phyloP scores from a whole-genome alignment of 1,140 invertebrate species.

The Acromyrmex charruanus region DNA sequence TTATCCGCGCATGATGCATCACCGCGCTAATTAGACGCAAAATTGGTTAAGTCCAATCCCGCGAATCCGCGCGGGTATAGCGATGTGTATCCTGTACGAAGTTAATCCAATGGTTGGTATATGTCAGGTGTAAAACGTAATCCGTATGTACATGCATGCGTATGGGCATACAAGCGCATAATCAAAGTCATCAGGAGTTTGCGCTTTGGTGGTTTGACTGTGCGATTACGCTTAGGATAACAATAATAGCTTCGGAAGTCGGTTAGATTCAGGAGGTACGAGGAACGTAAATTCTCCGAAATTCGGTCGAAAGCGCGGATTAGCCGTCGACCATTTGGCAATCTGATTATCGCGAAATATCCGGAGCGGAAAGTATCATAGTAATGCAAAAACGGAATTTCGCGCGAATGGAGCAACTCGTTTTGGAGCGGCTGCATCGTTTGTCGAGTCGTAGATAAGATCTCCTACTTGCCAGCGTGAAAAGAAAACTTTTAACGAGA shows the following conservation, averaged over 20 bases:
- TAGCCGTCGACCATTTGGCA: slow-evolving; percentile 23
- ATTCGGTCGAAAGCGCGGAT: slow-evolving; percentile 34
- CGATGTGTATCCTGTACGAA: slow-evolving; percentile 61
- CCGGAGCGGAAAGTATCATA: slow-evolving; percentile 36
- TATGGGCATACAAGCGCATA: slow-evolving; percentile 24
- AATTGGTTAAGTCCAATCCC: slow-evolving; percentile 74
- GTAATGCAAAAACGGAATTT: slow-evolving; percentile 1
- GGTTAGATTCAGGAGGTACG: slow-evolving; percentile 57
- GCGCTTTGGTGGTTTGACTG: slow-evolving; percentile 65
- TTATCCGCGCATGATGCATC: slow-evolving; percentile 65
- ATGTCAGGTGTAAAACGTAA: slow-evolving; percentile 68
- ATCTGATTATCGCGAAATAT: slow-evolving; percentile 48
- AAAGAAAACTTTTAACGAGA: slow-evolving; percentile 66
- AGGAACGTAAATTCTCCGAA: slow-evolving; percentile 30
- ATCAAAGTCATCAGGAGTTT: slow-evolving; percentile 70
- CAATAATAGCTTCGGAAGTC: slow-evolving; percentile 62
- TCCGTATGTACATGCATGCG: slow-evolving; percentile 41
- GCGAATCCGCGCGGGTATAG: slow-evolving; percentile 48
- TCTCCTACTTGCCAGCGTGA: slow-evolving; percentile 38
- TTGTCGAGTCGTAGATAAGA: slow-evolving; percentile 46
- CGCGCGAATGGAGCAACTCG: slow-evolving; percentile 25
- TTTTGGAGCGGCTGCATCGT: slow-evolving; percentile 28
- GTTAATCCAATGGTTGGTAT: slow-evolving; percentile 70
- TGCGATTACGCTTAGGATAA: slow-evolving; percentile 60
- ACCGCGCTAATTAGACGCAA: slow-evolving; percentile 73